Evolutionary conservation across 2,888 invertebrate genomes (phyloP).

Genomic region (Campaea margaritaria): DNA sequence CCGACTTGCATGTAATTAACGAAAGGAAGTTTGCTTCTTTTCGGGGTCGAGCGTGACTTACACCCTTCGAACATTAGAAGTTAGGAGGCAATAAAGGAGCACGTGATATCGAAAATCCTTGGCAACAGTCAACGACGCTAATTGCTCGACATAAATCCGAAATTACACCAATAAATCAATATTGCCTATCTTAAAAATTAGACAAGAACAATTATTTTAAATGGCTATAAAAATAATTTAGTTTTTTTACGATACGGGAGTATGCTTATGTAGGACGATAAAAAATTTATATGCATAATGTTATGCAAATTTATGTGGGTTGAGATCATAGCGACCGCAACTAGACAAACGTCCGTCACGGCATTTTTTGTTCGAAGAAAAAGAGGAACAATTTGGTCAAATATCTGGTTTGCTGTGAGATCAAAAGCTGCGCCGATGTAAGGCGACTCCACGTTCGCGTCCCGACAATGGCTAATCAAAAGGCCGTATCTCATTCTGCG

Average conservation of each 20-base stretch:
- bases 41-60: slow-evolving; percentile 72
- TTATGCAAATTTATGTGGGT: slow-evolving; percentile 50
- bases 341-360: slow-evolving; percentile 38
- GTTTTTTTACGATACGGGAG: slow-evolving; percentile 12
- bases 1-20: slow-evolving; percentile 78
- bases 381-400: slow-evolving; percentile 45
- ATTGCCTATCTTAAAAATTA: slow-evolving; percentile 17
- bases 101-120: slow-evolving; percentile 59
- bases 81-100: slow-evolving; percentile 70
- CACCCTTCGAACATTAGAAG: slow-evolving; percentile 66
- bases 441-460: slow-evolving; percentile 62
- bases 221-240: slow-evolving; percentile 17
- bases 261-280: slow-evolving; percentile 27
- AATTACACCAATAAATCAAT: slow-evolving; percentile 29
- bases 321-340: slow-evolving; percentile 45
- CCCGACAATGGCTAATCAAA: slow-evolving; percentile 83
- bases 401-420: slow-evolving; percentile 37
- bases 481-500: slow-evolving; percentile 78
- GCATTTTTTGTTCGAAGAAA: slow-evolving; percentile 41
- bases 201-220: slow-evolving; percentile 26
- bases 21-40: slow-evolving; percentile 75
- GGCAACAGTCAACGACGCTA: slow-evolving; percentile 53
- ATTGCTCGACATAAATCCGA: slow-evolving; percentile 41
- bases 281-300: slow-evolving; percentile 44
- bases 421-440: slow-evolving; percentile 39